Evolutionary conservation across 1,140 invertebrate species (phyloP), one percentile per base, ranked within the genome.

Genomic region (Danaus melanippus): DNA sequence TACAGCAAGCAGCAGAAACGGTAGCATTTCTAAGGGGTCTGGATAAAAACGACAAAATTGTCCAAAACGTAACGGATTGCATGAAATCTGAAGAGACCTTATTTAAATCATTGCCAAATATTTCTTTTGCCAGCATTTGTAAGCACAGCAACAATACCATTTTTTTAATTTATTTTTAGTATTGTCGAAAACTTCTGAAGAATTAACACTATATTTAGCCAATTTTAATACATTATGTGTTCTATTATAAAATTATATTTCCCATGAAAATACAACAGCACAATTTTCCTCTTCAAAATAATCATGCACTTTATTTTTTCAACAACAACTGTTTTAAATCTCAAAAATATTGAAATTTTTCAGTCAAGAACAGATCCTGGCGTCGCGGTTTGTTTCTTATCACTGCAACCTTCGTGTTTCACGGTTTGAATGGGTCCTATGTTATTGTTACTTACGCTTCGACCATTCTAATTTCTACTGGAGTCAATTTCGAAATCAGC

Each of bases 381-480:
- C 62, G 67, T 3, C 58, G 54, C 21, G 67, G 53, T 1, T 60
- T 74, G 12, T 15, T 74, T 4, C 46, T 81, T 0, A 64, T 71
- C 46, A 47, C 65, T 0, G 7, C 65, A 2, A 50, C 74, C 0
- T 66, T 74, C n/a, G 47, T 56, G 4, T 60, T 61, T 11, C 63
- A 65, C 15, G 62, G 58, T 12, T 39, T 58, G 9, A 68, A 71
- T 39, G 69, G 69, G 15, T 54, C 69, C 4, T 66, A 64, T 32
- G 61, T 56, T 2, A 64, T 72, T 5, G 53, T 57, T 11, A 69
- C 61, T 0, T 69, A 66, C 12, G 70, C 71, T 2, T 69, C 70
- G 4, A 60, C 55, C 8, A 65, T 81, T 11, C 55, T 83, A 8
- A 50, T 48, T 9, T 49, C 66, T 1, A 72, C 75, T 4, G 75